These are phyloP conservation scores for Branchipolynoe longqiensis DNA, from an alignment of 2,888 invertebrate species.

Conservation along the genomic window DNA sequence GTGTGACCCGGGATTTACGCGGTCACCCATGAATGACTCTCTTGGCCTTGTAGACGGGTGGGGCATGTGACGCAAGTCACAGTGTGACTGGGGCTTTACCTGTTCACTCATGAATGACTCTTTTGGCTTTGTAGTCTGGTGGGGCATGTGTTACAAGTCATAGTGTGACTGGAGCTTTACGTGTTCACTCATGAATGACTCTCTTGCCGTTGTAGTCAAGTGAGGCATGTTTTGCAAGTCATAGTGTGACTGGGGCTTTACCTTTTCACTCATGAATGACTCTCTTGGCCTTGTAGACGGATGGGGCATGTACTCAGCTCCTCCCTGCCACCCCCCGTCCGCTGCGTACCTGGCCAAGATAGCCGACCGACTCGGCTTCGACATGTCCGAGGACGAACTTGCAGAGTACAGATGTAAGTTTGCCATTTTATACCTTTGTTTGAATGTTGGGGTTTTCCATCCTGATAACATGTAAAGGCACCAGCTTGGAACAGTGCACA, in stretches of 20 bases:
- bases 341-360: slow-evolving; percentile 32
- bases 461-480: too few relatives aligned
- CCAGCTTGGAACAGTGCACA: too few relatives aligned
- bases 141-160: too few relatives aligned
- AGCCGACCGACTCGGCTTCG: slow-evolving; percentile 28
- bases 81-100: too few relatives aligned
- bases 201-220: not conserved
- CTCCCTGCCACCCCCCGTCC: slow-evolving; percentile 46
- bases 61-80: too few relatives aligned
- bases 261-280: not conserved
- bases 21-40: not conserved
- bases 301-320: slow-evolving; percentile 51
- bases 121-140: not conserved
- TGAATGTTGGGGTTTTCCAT: too few relatives aligned
- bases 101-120: not conserved
- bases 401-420: slow-evolving; percentile 38
- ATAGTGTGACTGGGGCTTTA: not conserved
- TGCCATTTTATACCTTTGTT: too few relatives aligned
- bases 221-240: not conserved
- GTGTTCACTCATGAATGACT: not conserved
- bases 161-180: too few relatives aligned
- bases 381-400: slow-evolving; percentile 44
- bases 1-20: too few relatives aligned
- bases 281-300: not conserved
- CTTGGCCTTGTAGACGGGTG: not conserved